Percentiles rank a stretch among this genome's conserved stretches.
These are phyloP conservation scores for Pelusios castaneus DNA, from an alignment of 2,113 vertebrate species.

Conservation along the genomic window DNA sequence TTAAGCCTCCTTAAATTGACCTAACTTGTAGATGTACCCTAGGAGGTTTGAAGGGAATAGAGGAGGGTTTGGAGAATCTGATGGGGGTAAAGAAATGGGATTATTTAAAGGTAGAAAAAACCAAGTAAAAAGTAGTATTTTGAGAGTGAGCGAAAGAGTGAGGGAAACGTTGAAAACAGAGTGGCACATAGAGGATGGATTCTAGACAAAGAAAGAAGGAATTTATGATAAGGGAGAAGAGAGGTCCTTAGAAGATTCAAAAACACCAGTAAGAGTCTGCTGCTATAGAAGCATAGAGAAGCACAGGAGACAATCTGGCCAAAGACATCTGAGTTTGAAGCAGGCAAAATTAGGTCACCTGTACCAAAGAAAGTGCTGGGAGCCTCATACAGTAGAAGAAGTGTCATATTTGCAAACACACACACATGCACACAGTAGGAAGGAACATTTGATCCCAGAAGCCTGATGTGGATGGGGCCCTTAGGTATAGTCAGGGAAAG, in stretches of 20 bases:
- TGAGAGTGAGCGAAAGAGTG: background rate
- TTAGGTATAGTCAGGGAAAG: background rate
- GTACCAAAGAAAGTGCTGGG: background rate
- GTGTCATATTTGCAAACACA: too few relatives aligned
- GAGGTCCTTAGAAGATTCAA: background rate
- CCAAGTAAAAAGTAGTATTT: background rate
- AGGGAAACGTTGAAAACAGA: rapidly evolving
- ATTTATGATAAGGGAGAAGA: background rate
- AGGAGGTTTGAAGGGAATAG: background rate
- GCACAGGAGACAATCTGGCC: background rate
- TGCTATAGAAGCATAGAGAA: background rate
- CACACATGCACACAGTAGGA: background rate
- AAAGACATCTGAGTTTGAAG: background rate
- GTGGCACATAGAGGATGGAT: background rate
- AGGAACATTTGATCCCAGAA: background rate
- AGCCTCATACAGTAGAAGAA: background rate
- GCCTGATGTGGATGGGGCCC: background rate
- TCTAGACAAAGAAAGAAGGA: background rate
- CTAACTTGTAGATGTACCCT: too few relatives aligned
- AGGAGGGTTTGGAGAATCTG: background rate
- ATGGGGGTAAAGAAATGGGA: background rate
- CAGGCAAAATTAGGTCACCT: background rate
- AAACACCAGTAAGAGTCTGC: background rate
- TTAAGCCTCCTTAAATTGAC: too few relatives aligned
- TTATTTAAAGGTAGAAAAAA: background rate